Base-by-base conservation (phyloP, 2,797 vertebrate genomes). In the Oreonectes daqikongensis region DNA sequence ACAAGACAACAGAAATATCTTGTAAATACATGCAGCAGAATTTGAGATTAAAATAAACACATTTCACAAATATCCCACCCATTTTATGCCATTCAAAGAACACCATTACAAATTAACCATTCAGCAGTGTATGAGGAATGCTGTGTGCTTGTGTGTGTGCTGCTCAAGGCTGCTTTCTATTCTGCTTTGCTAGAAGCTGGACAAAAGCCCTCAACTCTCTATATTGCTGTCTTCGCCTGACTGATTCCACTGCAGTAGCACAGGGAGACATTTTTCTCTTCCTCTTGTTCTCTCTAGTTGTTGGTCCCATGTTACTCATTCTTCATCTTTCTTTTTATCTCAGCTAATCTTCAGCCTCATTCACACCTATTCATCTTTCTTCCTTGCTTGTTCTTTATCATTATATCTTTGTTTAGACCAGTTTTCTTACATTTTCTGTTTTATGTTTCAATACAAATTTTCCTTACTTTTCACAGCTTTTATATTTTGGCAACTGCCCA, bases 201-300 rank as follows among this genome's bases (percentile, higher is more conserved):
- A 69, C 53, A 76, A 68, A 68, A 44, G 65, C 40, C 64, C 64
- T 60, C 64, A 68, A 53, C 72, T 68, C 60, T 60, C 64, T 76
- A 60, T 76, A 38, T 76, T 60, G 53, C 59, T 76, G 74, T 61
- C 74, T 75, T 59, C 28, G 73, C 73, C 26, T 68, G 73, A 68
- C 73, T 59, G 73, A 75, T 67, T 59, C 38, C 40, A 18, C 28
- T 69, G 65, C 28, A 50, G 74, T 17, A 60, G 73, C 28, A 57
- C 40, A 44, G 40, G 64, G 28, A 69, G 74, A 50, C 30, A 68
- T 69, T 35, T 57, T 44, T 65, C 60, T 65, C 24, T 65, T 66
- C 17, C 35, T 52, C 28, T 38, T 70, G 18, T 7, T 76, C 53
- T 48, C 57, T 76, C 22, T 60, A 32, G 18, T 24, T 44, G 35